A percentile compares a stretch with the other conserved stretches of the same genome.
Conservation (phyloP, 1,140 invertebrate genomes). For the Aleiodes sp. region DNA sequence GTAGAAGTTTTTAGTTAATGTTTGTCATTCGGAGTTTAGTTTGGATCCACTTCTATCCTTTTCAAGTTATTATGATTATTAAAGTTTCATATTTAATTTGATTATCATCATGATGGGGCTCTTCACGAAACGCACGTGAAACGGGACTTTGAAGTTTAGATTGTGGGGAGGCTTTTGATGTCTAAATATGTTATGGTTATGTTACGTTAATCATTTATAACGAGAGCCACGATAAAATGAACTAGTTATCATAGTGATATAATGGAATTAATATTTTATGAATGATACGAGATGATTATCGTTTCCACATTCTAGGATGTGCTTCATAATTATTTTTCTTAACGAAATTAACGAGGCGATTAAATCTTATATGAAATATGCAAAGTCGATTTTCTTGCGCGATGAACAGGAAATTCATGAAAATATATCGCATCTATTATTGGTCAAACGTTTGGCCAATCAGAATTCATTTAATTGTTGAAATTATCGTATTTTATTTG, state of each 20-base stretch:
- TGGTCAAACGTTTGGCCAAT: conserved; percentile 28
- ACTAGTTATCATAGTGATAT: not conserved
- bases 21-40: not conserved
- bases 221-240: not conserved
- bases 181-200: too few relatives aligned
- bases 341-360: conserved; percentile 28
- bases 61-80: not conserved
- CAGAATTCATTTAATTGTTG: not conserved
- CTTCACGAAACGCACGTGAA: not conserved
- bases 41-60: not conserved
- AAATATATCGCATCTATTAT: conserved; percentile 36
- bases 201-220: not conserved
- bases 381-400: not conserved
- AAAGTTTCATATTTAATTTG: not conserved
- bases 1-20: conserved; percentile 1
- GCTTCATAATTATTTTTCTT: not conserved
- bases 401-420: conserved; percentile 18
- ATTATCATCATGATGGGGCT: not conserved
- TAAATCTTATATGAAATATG: conserved; percentile 23
- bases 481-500: too few relatives aligned
- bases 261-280: not conserved
- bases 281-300: not conserved
- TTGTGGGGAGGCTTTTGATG: too few relatives aligned
- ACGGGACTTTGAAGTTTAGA: not conserved
- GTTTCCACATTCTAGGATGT: not conserved